These are phyloP conservation scores for Meteorus colon DNA, from an alignment of 2,888 invertebrate species.

Conservation along the genomic window DNA sequence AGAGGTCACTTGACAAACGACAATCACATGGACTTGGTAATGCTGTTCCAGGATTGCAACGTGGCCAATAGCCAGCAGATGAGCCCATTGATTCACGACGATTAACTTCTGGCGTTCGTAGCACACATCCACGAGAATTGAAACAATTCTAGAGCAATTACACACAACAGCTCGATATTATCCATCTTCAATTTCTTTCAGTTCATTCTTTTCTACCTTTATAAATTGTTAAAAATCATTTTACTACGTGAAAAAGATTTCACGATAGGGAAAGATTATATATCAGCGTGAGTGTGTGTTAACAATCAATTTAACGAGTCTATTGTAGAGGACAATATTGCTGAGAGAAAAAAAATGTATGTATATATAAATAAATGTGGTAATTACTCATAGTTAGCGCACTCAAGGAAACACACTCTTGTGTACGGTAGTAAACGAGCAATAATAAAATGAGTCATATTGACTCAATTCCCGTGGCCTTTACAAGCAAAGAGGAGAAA, in stretches of 20 bases:
- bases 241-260: slow-evolving; percentile 2
- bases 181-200: background rate
- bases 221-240: background rate
- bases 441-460: slow-evolving; percentile 24
- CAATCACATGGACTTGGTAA: slow-evolving; percentile 70
- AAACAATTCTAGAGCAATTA: slow-evolving; percentile 60
- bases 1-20: slow-evolving; percentile 67
- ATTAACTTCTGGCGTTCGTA: slow-evolving; percentile 65
- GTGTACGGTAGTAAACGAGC: slow-evolving; percentile 7
- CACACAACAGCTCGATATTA: slow-evolving; percentile 7
- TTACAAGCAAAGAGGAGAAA: slow-evolving; percentile 11
- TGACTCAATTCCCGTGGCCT: slow-evolving; percentile 34
- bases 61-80: slow-evolving; percentile 64
- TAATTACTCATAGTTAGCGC: slow-evolving; percentile 50
- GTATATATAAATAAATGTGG: slow-evolving; percentile 33
- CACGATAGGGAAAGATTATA: slow-evolving; percentile 34
- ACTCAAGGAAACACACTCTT: slow-evolving; percentile 13
- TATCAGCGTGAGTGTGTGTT: slow-evolving; percentile 32
- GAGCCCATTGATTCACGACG: slow-evolving; percentile 69
- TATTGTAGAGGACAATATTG: slow-evolving; percentile 39
- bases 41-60: slow-evolving; percentile 62
- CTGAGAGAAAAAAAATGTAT: slow-evolving; percentile 36
- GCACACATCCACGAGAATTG: slow-evolving; percentile 56
- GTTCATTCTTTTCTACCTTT: background rate
- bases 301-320: slow-evolving; percentile 39